Evolutionary conservation across 2,797 vertebrate species (phyloP).

Genomic region (Garrulus glandarius): DNA sequence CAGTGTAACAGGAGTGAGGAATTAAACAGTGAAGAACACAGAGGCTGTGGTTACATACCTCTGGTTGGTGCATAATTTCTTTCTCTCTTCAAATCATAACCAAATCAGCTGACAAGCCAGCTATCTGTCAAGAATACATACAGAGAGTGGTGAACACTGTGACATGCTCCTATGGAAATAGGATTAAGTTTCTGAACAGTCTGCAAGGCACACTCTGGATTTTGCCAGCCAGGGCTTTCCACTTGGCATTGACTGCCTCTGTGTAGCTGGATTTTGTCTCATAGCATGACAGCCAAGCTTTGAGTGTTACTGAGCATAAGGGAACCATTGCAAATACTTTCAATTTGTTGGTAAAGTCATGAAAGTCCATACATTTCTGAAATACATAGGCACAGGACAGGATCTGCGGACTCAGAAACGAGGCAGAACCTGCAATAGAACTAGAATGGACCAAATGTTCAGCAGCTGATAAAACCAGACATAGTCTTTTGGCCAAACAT

Average conservation of each 20-base stretch:
- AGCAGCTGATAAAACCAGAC: background rate
- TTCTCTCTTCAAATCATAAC: background rate
- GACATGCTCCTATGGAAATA: background rate
- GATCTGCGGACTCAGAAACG: background rate
- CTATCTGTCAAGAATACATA: background rate
- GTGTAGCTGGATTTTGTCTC: background rate
- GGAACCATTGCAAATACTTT: background rate
- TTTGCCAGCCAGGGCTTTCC: background rate
- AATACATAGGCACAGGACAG: background rate
- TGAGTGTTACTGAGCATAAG: background rate
- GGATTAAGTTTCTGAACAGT: background rate
- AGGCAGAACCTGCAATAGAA: background rate
- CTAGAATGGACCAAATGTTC: background rate
- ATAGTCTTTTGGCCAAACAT: background rate
- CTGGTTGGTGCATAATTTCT: background rate
- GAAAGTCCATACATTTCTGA: background rate
- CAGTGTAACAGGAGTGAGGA: background rate
- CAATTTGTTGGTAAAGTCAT: background rate
- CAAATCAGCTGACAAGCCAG: background rate
- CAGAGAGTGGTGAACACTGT: background rate
- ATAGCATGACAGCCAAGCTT: background rate
- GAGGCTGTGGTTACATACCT: background rate
- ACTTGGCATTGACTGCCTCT: background rate
- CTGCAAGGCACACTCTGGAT: background rate
- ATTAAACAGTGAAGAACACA: background rate